Evolutionary conservation across 2,113 vertebrate species (phyloP), one percentile per base, ranked within the genome.

Genomic region (Actinemys pallida): DNA sequence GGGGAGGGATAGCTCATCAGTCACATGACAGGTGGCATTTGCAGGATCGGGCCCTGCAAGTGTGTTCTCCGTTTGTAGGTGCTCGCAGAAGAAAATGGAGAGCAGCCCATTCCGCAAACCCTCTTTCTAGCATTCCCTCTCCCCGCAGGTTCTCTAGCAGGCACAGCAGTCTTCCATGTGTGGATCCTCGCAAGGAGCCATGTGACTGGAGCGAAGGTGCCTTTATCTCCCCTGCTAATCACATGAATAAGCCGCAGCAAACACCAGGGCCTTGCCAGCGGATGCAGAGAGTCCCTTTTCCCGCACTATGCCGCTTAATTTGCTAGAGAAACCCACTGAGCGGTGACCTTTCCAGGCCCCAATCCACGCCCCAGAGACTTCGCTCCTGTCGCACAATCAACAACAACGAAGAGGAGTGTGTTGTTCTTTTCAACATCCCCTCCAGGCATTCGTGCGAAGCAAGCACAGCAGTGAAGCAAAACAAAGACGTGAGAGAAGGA

Each of bases 401-500:
- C 53, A 65, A 27, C 29, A 14, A 10, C 8, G 27, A 76, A 39
- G 47, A 86, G 54, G 47, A 65, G 31, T n/a, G 65, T 39, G 31
- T 27, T 42, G 13, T 83, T 14, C 49, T 86, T 90, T 85, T 10
- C 0, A 0, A 49, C 31, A 47, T 9, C 29, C 0, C 1, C 6
- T 4, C 1, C 10, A 9, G 56, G 25, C 8, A 49, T 50, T 80
- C 42, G 31, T 86, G 49, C 25, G 49, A 56, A 87, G 65, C 16
- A 31, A 86, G 6, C 1, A 39, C 47, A 49, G 47, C 79, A 22
- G 31, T 19, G 14, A 54, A 78, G 54, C 53, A 53, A 90, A 54
- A 42, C 47, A 62, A 25, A 19, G 19, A 49, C 19, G 7, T 0
- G n/a, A 6, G 0, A 12, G 39, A 80, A 13, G 50, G 11, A 12